These are phyloP conservation scores for Lampris megalopsis DNA, from an alignment of 2,113 vertebrate species.

Conservation along the genomic window DNA sequence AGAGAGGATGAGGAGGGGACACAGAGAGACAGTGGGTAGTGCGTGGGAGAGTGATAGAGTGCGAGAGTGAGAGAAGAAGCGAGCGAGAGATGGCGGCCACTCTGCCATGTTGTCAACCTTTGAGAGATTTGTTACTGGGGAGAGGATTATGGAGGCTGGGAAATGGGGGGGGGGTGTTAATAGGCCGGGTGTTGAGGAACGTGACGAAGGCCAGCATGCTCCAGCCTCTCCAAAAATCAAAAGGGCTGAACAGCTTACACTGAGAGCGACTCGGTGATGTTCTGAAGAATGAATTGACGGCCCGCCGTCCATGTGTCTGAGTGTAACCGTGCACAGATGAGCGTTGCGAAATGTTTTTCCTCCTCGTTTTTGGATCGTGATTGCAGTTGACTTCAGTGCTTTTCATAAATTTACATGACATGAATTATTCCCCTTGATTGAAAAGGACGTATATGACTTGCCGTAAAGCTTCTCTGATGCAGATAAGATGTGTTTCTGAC, in stretches of 20 bases:
- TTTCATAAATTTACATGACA: slow-evolving; percentile 47
- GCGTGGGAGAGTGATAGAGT: slow-evolving; percentile 41
- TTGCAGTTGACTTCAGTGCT: not conserved
- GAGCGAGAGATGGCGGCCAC: slow-evolving; percentile 55
- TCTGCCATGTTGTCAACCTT: slow-evolving; percentile 65
- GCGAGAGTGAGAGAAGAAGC: slow-evolving; percentile 18
- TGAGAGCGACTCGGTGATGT: slow-evolving; percentile 45
- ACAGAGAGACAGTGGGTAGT: slow-evolving; percentile 45
- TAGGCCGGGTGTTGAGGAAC: slow-evolving; percentile 64
- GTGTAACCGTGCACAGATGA: slow-evolving; percentile 16
- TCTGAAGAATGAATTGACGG: slow-evolving; percentile 38
- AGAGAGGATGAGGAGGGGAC: not conserved
- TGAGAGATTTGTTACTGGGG: slow-evolving; percentile 74
- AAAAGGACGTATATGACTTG: slow-evolving; percentile 33
- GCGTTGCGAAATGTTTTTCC: no score
- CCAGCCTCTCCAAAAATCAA: slow-evolving; percentile 64
- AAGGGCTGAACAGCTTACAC: slow-evolving; percentile 52
- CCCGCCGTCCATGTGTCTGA: not conserved
- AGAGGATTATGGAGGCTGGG: slow-evolving; percentile 73
- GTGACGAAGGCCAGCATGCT: slow-evolving; percentile 51
- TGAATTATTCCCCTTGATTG: slow-evolving; percentile 37
- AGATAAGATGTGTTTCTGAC: slow-evolving; percentile 10
- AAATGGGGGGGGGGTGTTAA: slow-evolving; percentile 74
- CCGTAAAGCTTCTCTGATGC: slow-evolving; percentile 26
- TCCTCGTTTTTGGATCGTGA: no score